Evolutionary conservation across 2,888 invertebrate genomes (phyloP), one percentile per base, ranked within the genome.

Genomic region (Neoaliturus tenellus): DNA sequence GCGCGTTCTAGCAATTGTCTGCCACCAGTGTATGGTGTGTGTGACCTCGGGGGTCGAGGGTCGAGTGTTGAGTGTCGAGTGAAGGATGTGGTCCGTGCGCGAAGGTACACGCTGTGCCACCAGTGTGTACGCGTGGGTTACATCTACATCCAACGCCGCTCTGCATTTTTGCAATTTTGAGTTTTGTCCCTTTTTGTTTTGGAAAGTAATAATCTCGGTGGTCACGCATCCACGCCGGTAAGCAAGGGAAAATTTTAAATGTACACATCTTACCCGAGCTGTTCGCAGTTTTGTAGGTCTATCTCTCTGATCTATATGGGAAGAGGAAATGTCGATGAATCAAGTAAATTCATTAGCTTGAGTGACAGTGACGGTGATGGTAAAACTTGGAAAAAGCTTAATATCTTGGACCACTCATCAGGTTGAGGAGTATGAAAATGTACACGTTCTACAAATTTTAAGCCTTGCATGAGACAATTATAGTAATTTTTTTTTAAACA

Each of bases 1-100:
- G 75, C 75, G 44, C 31, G 25, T 69, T 71, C 44, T 75, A 75
- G 75, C 75, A 44, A 48, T 48, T 48, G 41, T 75, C 28, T 75
- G 75, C 75, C 75, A 75, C 25, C 25, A 75, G 48, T 75, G 48
- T 39, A 41, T 71, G 67, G 14, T 28, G 31, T 67, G 67, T 67
- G 67, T 67, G 51, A 23, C 17, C 48, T 48, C 12, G 17, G 4
- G 23, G 20, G 51, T 23, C 8, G 4, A 17, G 23, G 20, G 51
- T 23, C 8, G 4, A 4, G 6, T 23, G 14, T 23, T 23, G 51
- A 6, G 51, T 23, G 20, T 23, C 51, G 20, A 51, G 51, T 23
- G 48, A 10, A 2, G 3, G n/a, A 17, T 17, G 48, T 48, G 48
- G 48, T 35, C 35, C 10, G 35, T 10, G 10, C 35, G 35, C 35